These are phyloP conservation scores for Cyclina sinensis DNA, from an alignment of 1,140 invertebrate genomes.

Conservation along the genomic window DNA sequence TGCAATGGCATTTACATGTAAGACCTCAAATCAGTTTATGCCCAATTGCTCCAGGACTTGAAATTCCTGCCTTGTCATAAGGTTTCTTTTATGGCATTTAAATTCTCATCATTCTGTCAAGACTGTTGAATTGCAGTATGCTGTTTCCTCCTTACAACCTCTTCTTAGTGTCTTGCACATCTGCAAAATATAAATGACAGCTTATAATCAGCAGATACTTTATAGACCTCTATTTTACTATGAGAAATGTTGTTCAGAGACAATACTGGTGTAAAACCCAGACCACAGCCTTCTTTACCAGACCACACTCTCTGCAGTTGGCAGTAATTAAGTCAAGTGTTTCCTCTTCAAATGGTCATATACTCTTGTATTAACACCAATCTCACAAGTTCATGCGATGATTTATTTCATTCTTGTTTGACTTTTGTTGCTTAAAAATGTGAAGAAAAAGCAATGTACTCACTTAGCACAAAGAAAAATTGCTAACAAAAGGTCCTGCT, in stretches of 20 bases:
- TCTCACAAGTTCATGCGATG: not conserved
- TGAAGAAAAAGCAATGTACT: not conserved
- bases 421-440: not conserved
- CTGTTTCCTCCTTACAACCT: too few species aligned
- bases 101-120: too few species aligned
- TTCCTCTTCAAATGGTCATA: not conserved
- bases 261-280: not conserved
- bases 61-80: too few species aligned
- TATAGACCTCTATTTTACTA: not conserved
- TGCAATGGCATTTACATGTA: too few species aligned
- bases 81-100: too few species aligned
- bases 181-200: too few species aligned
- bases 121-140: too few species aligned
- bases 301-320: not conserved
- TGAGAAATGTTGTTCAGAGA: not conserved
- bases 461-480: too few species aligned
- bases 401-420: not conserved
- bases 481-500: too few species aligned
- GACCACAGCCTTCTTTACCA: not conserved
- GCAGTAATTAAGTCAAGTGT: conserved; percentile 33
- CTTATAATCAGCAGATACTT: not conserved
- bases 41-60: too few species aligned
- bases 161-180: too few species aligned
- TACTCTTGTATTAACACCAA: not conserved
- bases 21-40: too few species aligned